A percentile compares a stretch with the other conserved stretches of the same genome.
Evolutionary conservation across 2,888 invertebrate genomes (phyloP).

Genomic region (Rhimphoctona megacephalus): DNA sequence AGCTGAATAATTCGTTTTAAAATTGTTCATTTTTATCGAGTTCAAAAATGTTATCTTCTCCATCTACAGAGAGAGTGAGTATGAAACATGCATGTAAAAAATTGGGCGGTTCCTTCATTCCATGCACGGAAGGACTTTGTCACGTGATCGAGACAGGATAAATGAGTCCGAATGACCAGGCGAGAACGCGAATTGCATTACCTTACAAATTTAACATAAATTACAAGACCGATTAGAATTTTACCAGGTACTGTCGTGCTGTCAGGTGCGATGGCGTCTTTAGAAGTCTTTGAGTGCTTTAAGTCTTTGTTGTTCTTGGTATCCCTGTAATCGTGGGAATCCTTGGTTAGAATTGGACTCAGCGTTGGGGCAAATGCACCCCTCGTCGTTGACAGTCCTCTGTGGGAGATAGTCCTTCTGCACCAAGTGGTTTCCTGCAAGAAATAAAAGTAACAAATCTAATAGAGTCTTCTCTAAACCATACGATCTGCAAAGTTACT

Average conservation of each 20-base stretch:
- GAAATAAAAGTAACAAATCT: not conserved
- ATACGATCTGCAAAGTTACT: not conserved
- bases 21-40: not conserved
- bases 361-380: constrained; percentile 78
- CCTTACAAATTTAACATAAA: not conserved
- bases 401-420: constrained; percentile 85
- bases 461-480: not conserved
- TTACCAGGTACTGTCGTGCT: constrained; percentile 68
- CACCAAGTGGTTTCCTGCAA: constrained; percentile 88
- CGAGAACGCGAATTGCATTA: not conserved
- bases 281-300: constrained; percentile 68
- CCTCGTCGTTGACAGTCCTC: constrained; percentile 77
- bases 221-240: constrained; percentile 28
- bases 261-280: constrained; percentile 66
- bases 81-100: not conserved
- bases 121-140: not conserved
- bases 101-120: not conserved
- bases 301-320: constrained; percentile 68
- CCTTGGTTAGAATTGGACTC: constrained; percentile 78
- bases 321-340: constrained; percentile 71
- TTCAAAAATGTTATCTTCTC: not conserved
- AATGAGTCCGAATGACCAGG: not conserved
- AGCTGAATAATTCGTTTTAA: not conserved
- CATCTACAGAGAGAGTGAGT: not conserved
- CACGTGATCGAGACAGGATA: not conserved